Evolutionary conservation across 2,113 vertebrate species (phyloP), one percentile per base, ranked within the genome.

Genomic region (Tetrax tetrax): DNA sequence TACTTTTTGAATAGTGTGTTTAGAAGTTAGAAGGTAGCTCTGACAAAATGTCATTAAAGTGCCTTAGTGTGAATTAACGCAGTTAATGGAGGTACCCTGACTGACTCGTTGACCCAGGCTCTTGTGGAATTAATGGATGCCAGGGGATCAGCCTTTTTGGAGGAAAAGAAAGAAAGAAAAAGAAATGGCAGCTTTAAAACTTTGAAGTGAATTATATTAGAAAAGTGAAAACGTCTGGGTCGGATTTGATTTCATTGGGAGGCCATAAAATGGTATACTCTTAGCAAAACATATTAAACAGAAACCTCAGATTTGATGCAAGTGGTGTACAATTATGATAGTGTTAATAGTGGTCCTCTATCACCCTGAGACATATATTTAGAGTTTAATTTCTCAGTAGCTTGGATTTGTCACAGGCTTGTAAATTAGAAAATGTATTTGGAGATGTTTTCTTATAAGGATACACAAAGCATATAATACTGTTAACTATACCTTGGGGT

Each of bases 91-190:
- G 97, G 96, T 98, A 96, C 94, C 98, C 97, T 98, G 98, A 98
- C 98, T 99, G 98, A 98, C 98, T 98, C 98, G 89, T 97, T 99
- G 99, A 98, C 98, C 98, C 98, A 98, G 98, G 97, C 98, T 98
- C 97, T 97, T 97, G 96, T 98, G 97, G 98, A 98, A 98, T 99
- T 99, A 99, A 99, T 98, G 98, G 98, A 98, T 98, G 98, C 98
- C 98, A 97, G 93, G 98, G 98, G 98, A 99, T 98, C 98, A 97
- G 60, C 97, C 96, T 97, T 98, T 95, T 50, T 43, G 83, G 96
- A 97, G 95, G 94, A 97, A 92, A 92, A 90, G 90, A 91, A 97
- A 89, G 96, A 97, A 97, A 98, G 97, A 98, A 98, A 98, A 95
- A 95, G 97, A 98, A 97, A 98, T 98, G 98, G 97, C 98, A 98